These are phyloP conservation scores for Criorhina ranunculi DNA, from an alignment of 2,888 invertebrate genomes.

Conservation along the genomic window DNA sequence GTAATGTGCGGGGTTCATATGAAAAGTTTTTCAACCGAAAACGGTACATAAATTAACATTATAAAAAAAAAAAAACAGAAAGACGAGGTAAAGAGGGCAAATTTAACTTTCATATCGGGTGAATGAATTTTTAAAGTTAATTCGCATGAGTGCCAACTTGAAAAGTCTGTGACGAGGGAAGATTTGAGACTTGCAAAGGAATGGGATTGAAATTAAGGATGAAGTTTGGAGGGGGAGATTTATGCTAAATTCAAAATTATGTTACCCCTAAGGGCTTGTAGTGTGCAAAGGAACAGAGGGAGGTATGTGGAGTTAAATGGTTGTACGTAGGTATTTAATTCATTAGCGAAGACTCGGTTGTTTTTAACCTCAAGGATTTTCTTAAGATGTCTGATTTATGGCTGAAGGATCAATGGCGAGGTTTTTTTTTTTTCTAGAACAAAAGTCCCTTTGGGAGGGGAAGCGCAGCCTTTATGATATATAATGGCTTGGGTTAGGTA, in stretches of 20 bases:
- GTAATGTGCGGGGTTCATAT: conserved; percentile 23
- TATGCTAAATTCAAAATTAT: conserved; percentile 37
- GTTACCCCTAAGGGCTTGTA: not conserved
- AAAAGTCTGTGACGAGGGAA: conserved; percentile 1
- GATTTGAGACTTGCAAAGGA: no score
- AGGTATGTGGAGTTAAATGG: not conserved
- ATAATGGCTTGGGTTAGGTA: no score
- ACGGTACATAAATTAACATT: conserved; percentile 40
- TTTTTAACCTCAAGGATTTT: not conserved
- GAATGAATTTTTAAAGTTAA: conserved; percentile 15
- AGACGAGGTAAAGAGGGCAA: conserved; percentile 9
- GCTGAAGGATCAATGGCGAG: no score
- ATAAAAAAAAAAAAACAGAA: conserved; percentile 6
- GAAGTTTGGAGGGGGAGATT: conserved; percentile 20
- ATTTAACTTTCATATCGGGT: conserved; percentile 32
- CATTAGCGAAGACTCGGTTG: not conserved
- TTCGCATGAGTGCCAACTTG: conserved; percentile 22
- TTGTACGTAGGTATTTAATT: not conserved
- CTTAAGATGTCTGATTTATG: no score
- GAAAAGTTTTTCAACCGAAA: conserved; percentile 29
- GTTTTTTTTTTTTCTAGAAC: no score
- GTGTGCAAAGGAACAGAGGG: not conserved
- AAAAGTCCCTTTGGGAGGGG: no score
- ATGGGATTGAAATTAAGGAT: no score
- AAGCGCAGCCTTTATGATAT: no score